Evolutionary conservation across 2,113 vertebrate species (phyloP).

Genomic region (Drymodes brunneopygia): DNA sequence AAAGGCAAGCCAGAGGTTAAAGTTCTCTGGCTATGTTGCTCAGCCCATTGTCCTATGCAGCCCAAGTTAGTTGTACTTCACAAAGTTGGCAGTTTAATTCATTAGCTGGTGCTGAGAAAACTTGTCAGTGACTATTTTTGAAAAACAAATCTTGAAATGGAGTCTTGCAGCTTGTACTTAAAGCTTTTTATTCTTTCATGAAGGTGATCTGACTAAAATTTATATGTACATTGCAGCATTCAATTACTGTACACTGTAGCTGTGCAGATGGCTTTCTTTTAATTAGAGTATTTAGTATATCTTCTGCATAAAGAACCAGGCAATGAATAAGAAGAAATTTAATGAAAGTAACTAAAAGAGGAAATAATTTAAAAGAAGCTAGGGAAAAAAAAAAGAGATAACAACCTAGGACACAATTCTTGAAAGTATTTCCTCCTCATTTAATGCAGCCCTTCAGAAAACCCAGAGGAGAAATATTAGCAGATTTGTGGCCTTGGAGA

Average conservation of each 20-base stretch:
- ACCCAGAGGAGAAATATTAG: background rate
- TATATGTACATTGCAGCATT: background rate
- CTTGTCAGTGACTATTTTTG: background rate
- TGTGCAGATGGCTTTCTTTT: conserved; percentile 30
- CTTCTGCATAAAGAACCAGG: conserved; percentile 15
- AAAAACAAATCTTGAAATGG: background rate
- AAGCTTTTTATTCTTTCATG: background rate
- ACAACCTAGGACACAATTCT: background rate
- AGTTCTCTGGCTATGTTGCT: background rate
- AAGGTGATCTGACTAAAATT: conserved; percentile 33
- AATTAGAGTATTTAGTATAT: conserved; percentile 13
- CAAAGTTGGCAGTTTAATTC: background rate
- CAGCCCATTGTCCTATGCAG: background rate
- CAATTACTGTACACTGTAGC: background rate
- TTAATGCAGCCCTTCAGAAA: background rate
- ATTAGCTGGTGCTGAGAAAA: background rate
- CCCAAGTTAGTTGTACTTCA: background rate
- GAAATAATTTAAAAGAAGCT: background rate
- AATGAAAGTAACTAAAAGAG: conserved; percentile 6
- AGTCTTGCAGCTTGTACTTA: background rate
- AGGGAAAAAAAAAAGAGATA: background rate
- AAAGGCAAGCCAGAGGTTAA: conserved; percentile 2
- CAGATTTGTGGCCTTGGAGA: background rate
- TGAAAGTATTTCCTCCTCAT: background rate
- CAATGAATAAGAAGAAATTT: background rate